Base-by-base conservation (phyloP, 2,888 invertebrate species). In the Campopleginae sp. region DNA sequence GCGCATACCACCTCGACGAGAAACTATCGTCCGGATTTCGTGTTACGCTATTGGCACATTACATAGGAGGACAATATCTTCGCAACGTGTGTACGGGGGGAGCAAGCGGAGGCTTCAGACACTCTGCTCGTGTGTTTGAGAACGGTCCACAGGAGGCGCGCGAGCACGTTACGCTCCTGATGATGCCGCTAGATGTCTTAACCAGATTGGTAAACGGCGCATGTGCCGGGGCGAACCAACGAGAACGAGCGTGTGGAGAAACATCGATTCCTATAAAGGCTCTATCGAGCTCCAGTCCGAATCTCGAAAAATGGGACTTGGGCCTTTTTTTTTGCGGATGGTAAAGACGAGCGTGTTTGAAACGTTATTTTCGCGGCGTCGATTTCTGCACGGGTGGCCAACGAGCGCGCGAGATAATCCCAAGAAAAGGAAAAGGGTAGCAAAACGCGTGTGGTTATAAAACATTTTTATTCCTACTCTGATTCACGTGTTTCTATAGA, bases 141-240 rank as follows among this genome's bases (percentile, higher is more conserved):
- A 44, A 42, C 33, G 70, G 78, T 61, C 79, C 75, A 70, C 23
- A 48, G 44, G 14, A 74, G 19, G 68, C 33, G 61, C 46, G 48
- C 48, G 74, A 51, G 66, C 77, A 77, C 70, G 74, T 81, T 81
- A 70, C 58, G 51, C 82, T 85, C 68, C 80, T 70, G 38, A 38
- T 70, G 38, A 38, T 38, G 77, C 84, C 71, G 88, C 86, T 91
- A 91, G 91, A 92, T 91, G 91, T 92, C 91, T 92, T 91, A 92
- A 92, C 90, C 91, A 92, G 91, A 92, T 91, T 91, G 90, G 86
- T 88, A 85, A 89, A 88, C 88, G 88, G 88, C 90, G 90, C 90
- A 89, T 90, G 89, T 80, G 82, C 85, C 76, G 46, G 44, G 89
- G 89, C 80, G 84, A 74, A 70, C 58, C 38, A 54, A 38, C 61